Evolutionary conservation across 2,113 vertebrate genomes (phyloP).

Genomic region (Corydoras sp.): DNA sequence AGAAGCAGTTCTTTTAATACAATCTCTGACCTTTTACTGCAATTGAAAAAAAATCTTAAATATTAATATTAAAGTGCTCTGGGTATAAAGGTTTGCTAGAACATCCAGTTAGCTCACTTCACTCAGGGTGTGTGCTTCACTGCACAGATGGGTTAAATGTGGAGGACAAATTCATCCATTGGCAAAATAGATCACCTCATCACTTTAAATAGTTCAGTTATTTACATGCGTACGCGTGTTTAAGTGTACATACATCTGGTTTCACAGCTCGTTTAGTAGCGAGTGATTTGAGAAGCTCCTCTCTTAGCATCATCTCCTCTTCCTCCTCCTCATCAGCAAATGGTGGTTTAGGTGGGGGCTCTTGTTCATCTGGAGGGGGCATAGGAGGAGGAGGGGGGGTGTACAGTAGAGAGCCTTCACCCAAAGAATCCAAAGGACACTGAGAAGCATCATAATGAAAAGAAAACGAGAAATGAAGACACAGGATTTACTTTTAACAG

Average conservation of each 20-base stretch:
- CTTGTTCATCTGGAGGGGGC: constrained; percentile 76
- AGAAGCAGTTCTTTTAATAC: no score
- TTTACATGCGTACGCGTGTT: background rate
- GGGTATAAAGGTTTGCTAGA: no score
- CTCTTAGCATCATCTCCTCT: constrained; percentile 94
- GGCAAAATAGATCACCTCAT: no score
- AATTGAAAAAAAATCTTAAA: no score
- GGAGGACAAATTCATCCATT: no score
- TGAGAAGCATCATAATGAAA: constrained; percentile 56
- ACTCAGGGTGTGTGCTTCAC: no score
- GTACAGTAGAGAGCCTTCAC: constrained; percentile 52
- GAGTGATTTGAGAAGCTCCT: constrained; percentile 91
- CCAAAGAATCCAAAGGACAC: constrained; percentile 62
- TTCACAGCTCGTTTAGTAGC: constrained; percentile 78
- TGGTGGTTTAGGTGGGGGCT: constrained; percentile 89
- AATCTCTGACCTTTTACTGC: no score
- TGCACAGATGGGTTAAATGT: no score
- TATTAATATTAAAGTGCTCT: no score
- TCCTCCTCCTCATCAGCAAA: constrained; percentile 97
- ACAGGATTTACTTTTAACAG: background rate
- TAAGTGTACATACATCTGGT: constrained; percentile 67
- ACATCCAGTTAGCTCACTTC: no score
- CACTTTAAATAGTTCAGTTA: no score
- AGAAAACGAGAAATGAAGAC: constrained; percentile 31
- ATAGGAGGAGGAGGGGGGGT: constrained; percentile 82